Evolutionary conservation across 2,113 vertebrate genomes (phyloP).

Genomic region (Kobus ellipsiprymnus): DNA sequence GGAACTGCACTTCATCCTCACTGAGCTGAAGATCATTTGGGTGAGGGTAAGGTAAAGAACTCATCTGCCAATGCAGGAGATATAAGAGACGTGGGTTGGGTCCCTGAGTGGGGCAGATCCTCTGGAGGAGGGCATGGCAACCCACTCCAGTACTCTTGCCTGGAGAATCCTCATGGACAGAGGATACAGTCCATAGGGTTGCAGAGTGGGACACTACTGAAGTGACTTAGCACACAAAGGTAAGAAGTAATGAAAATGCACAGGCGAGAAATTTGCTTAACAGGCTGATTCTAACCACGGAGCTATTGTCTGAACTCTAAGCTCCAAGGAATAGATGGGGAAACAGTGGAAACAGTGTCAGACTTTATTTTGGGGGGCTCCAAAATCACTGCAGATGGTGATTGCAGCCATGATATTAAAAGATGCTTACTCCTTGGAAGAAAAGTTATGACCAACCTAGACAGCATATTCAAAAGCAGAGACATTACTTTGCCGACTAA

Average conservation of each 20-base stretch:
- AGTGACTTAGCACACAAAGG: background rate
- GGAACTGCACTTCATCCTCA: background rate
- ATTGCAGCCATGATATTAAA: too few species aligned
- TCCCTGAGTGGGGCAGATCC: background rate
- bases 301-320: background rate
- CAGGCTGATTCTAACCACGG: background rate
- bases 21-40: background rate
- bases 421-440: too few species aligned
- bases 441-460: too few species aligned
- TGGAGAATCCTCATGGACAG: background rate
- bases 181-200: background rate
- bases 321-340: background rate
- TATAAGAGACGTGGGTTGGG: accelerated
- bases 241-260: background rate
- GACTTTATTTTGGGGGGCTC: too few species aligned
- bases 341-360: too few species aligned
- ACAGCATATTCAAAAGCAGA: too few species aligned
- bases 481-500: too few species aligned
- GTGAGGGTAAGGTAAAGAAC: background rate
- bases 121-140: background rate
- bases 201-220: background rate
- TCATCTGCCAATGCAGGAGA: background rate
- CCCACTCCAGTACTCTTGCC: background rate
- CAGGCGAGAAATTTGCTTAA: background rate
- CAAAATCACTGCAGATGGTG: too few species aligned